Evolutionary conservation across 2,113 vertebrate species (phyloP).

Genomic region (Pelecanoides urinatrix): DNA sequence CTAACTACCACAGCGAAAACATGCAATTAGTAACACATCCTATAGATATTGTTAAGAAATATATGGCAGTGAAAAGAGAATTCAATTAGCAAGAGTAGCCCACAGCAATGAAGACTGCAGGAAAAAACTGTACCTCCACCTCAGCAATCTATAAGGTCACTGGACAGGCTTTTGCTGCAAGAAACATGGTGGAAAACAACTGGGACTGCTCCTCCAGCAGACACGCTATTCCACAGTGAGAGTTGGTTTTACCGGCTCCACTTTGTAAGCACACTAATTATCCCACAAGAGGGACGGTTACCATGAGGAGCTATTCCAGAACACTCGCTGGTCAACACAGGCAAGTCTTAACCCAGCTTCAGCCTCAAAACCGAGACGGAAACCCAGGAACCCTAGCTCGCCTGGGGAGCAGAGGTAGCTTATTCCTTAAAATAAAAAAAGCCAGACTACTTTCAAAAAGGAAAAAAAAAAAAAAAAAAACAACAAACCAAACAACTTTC

Average conservation of each 20-base stretch:
- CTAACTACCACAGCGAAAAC: conserved; percentile 1
- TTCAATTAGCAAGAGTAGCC: not conserved
- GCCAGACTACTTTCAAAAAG: not conserved
- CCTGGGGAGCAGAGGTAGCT: not conserved
- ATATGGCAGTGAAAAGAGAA: not conserved
- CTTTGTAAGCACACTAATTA: not conserved
- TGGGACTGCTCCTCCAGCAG: not conserved
- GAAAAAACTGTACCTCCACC: not conserved
- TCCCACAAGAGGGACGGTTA: not conserved
- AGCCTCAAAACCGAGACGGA: not conserved
- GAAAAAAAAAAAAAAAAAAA: not conserved
- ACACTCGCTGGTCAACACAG: not conserved
- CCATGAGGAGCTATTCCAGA: not conserved
- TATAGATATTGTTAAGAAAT: not conserved
- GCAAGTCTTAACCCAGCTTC: not conserved
- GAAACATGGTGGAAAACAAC: not conserved
- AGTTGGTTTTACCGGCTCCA: not conserved
- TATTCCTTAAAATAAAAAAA: not conserved
- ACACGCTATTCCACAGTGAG: not conserved
- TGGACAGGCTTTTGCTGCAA: not conserved
- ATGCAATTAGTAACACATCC: conserved; percentile 24
- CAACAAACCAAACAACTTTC: no score
- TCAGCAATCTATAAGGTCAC: not conserved
- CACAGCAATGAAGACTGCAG: not conserved
- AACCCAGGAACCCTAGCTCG: not conserved